A percentile compares a stretch with the other conserved stretches of the same genome.
Conservation (phyloP, 2,797 vertebrate species). For the Cyprinella venusta region DNA sequence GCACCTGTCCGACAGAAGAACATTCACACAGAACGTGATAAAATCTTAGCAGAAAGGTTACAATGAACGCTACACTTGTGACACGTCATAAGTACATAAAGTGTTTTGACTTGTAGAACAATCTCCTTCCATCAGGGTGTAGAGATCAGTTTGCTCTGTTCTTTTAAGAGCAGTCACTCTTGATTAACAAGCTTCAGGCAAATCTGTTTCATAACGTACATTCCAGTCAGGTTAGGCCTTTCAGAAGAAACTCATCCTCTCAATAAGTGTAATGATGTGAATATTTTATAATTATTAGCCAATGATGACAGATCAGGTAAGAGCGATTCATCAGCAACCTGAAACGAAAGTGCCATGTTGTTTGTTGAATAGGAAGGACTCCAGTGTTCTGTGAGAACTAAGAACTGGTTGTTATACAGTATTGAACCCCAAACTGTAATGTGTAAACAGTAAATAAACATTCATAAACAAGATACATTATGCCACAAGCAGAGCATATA, state of each 20-base stretch:
- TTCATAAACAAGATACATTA: neutral
- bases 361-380: neutral
- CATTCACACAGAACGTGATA: constrained; percentile 7
- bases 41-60: neutral
- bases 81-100: constrained; percentile 9
- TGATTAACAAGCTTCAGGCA: constrained; percentile 46
- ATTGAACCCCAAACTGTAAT: no score
- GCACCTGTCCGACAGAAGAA: constrained; percentile 33
- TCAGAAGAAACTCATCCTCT: neutral
- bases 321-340: neutral
- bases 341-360: constrained; percentile 2
- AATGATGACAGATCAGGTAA: neutral
- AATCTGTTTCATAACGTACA: constrained; percentile 47
- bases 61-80: constrained; percentile 1
- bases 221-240: constrained; percentile 29
- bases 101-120: constrained; percentile 38
- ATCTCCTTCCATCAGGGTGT: neutral
- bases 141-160: constrained; percentile 14
- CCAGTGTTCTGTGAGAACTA: neutral
- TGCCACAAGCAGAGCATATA: neutral
- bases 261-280: neutral
- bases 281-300: neutral
- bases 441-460: neutral
- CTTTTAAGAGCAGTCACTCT: constrained; percentile 27
- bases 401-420: neutral